A percentile compares a stretch with the other conserved stretches of the same genome.
Evolutionary conservation across 2,113 vertebrate species (phyloP).

Genomic region (Entelurus aequoreus): DNA sequence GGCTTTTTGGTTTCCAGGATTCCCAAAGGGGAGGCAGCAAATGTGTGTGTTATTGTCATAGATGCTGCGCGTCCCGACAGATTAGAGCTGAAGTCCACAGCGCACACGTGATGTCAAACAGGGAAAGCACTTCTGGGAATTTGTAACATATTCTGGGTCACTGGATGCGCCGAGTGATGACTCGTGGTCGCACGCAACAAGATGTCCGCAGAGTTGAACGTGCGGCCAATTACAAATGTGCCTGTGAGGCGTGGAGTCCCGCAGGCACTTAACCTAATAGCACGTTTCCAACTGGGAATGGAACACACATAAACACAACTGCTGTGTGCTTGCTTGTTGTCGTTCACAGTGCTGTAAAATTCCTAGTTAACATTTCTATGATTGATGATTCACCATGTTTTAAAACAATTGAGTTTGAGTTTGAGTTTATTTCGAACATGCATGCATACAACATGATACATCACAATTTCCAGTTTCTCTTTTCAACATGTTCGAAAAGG

Average conservation of each 20-base stretch:
- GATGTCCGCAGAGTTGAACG: not conserved
- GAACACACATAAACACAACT: conserved; percentile 32
- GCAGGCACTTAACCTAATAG: conserved; percentile 50
- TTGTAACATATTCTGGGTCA: conserved; percentile 40
- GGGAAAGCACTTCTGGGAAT: conserved; percentile 20
- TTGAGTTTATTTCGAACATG: too few species aligned
- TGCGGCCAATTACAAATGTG: conserved; percentile 20
- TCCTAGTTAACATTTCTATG: too few species aligned
- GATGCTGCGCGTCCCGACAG: conserved; percentile 12
- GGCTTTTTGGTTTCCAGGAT: conserved; percentile 34
- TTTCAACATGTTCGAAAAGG: too few species aligned
- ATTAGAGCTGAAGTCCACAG: conserved; percentile 25
- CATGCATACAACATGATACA: too few species aligned
- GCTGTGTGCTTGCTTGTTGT: too few species aligned
- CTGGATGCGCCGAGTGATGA: conserved; percentile 24
- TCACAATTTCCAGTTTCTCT: too few species aligned
- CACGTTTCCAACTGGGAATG: conserved; percentile 23
- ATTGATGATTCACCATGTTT: too few species aligned
- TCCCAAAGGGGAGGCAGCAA: conserved; percentile 24
- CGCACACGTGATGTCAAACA: conserved; percentile 25
- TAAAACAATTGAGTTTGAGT: too few species aligned
- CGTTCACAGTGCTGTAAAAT: too few species aligned
- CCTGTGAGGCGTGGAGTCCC: conserved; percentile 8
- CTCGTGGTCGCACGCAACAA: conserved; percentile 8
- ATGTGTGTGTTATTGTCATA: conserved; percentile 14